Conservation (phyloP, 2,888 invertebrate genomes). For the Tinea pellionella region DNA sequence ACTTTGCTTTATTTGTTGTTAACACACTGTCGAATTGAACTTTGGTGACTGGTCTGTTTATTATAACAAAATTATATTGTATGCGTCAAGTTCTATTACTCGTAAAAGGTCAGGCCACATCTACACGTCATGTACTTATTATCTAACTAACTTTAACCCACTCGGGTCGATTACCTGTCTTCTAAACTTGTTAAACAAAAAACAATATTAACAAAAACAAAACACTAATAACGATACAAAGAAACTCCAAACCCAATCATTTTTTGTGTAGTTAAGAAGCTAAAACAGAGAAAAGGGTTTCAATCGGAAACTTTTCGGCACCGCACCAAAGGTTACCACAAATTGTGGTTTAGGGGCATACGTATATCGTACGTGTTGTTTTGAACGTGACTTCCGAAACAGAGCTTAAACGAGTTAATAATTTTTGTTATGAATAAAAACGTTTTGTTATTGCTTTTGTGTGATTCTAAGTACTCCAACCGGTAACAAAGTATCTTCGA, state of each 20-base stretch:
- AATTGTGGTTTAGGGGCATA: slow-evolving; percentile 30
- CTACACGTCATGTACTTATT: too few species aligned
- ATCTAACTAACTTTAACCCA: too few species aligned
- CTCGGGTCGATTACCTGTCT: too few species aligned
- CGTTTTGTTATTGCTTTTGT: too few species aligned
- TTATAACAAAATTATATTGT: too few species aligned
- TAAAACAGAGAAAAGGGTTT: not conserved
- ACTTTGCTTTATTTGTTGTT: not conserved
- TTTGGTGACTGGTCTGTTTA: not conserved
- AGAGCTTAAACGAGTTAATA: slow-evolving; percentile 16
- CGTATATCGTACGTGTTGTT: slow-evolving; percentile 31
- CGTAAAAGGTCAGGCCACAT: too few species aligned
- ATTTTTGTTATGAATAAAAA: not conserved
- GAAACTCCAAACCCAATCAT: not conserved
- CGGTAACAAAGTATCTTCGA: too few species aligned
- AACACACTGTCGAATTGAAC: not conserved
- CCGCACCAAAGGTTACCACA: slow-evolving; percentile 23
- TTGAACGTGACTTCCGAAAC: slow-evolving; percentile 42
- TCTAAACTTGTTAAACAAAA: not conserved
- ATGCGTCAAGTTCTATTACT: too few species aligned
- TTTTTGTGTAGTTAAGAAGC: not conserved
- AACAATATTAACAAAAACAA: not conserved
- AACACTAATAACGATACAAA: not conserved
- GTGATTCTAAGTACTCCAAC: too few species aligned
- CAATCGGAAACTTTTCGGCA: not conserved